Evolutionary conservation across 2,113 vertebrate species (phyloP).

Genomic region (Arvicanthis niloticus): DNA sequence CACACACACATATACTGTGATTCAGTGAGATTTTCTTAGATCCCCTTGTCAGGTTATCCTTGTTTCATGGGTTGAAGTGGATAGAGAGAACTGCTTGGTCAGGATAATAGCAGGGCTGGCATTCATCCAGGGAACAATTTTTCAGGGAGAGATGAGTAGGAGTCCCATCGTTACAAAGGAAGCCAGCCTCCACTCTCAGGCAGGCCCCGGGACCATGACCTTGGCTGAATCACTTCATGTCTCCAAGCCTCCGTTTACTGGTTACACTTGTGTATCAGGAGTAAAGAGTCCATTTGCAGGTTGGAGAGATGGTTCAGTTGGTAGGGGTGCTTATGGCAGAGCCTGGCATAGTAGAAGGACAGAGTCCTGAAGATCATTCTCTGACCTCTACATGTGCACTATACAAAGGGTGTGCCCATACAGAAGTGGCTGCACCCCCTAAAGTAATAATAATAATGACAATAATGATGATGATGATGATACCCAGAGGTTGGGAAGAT

Average conservation of each 20-base stretch:
- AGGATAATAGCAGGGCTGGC: background rate
- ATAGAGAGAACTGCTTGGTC: background rate
- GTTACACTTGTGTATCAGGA: background rate
- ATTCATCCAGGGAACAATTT: rapidly evolving
- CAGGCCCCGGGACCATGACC: background rate
- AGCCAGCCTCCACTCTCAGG: background rate
- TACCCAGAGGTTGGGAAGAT: background rate
- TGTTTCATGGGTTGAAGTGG: background rate
- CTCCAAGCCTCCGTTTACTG: background rate
- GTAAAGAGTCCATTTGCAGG: background rate
- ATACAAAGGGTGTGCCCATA: background rate
- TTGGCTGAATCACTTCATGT: background rate
- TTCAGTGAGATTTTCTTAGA: background rate
- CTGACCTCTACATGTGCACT: background rate
- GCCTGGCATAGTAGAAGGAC: background rate
- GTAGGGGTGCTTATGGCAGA: background rate
- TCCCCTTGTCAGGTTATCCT: background rate
- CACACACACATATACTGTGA: background rate
- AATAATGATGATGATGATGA: background rate
- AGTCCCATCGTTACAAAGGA: background rate
- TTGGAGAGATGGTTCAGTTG: background rate
- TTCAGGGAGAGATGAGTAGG: rapidly evolving
- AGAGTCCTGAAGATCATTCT: background rate
- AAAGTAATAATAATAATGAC: too few species aligned
- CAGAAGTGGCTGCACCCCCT: background rate